These are phyloP conservation scores for Gymnogyps californianus DNA, from an alignment of 2,113 vertebrate genomes.

Conservation along the genomic window DNA sequence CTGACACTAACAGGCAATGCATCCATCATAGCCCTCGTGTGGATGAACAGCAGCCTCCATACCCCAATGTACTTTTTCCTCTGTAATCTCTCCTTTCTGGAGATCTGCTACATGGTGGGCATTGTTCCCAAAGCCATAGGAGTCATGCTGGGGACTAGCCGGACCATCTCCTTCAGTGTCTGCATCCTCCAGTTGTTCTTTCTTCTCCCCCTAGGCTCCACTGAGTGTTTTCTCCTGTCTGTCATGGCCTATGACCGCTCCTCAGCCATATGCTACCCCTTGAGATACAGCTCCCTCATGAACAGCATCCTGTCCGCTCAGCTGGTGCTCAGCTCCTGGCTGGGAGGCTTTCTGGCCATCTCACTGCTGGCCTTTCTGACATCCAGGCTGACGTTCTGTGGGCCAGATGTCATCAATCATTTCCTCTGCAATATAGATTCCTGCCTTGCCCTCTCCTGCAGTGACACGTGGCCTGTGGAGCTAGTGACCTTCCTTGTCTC, in stretches of 20 bases:
- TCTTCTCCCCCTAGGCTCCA: too few species aligned
- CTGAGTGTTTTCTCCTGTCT: too few species aligned
- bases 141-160: constrained; percentile 40
- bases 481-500: constrained; percentile 34
- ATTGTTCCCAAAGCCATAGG: constrained; percentile 68
- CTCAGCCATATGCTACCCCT: too few species aligned
- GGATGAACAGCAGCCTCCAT: constrained; percentile 3
- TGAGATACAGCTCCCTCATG: constrained; percentile 45
- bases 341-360: constrained; percentile 49
- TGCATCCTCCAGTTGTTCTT: constrained; percentile 60
- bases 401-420: constrained; percentile 45
- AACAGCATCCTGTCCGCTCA: not conserved
- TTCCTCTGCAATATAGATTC: constrained; percentile 49
- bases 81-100: constrained; percentile 47
- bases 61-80: constrained; percentile 67
- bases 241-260: too few species aligned
- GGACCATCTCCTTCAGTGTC: constrained; percentile 26
- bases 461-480: constrained; percentile 16
- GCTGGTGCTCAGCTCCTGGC: constrained; percentile 15
- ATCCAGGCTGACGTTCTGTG: constrained; percentile 56
- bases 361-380: constrained; percentile 39
- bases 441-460: constrained; percentile 48
- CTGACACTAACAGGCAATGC: constrained; percentile 55
- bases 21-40: constrained; percentile 35
- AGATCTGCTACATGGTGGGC: constrained; percentile 60